Percentiles rank a stretch among this genome's conserved stretches.
These are phyloP conservation scores for Amblyopsis rosae DNA, from an alignment of 2,113 vertebrate species.

Conservation along the genomic window DNA sequence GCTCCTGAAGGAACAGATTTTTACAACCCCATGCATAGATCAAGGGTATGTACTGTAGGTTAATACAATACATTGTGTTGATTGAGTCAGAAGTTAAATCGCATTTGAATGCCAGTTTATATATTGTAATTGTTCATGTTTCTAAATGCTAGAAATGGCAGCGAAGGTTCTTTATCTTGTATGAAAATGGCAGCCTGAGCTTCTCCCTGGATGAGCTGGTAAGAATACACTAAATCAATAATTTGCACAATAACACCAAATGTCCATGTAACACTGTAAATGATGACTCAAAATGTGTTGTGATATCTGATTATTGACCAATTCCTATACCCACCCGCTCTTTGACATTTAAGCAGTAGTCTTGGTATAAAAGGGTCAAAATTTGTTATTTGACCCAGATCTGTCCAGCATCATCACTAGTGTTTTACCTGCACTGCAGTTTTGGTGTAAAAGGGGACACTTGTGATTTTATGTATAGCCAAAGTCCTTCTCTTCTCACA, in stretches of 20 bases:
- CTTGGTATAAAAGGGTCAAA: no score
- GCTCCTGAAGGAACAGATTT: slow-evolving; percentile 76
- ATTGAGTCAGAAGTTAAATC: background rate
- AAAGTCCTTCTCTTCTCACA: no score
- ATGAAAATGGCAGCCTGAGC: slow-evolving; percentile 70
- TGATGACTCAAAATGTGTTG: no score
- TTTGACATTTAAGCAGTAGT: background rate
- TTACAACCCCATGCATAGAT: slow-evolving; percentile 69
- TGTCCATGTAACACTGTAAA: no score
- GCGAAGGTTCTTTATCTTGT: slow-evolving; percentile 75
- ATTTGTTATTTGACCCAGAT: no score
- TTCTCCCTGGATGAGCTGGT: slow-evolving; percentile 75
- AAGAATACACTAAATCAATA: slow-evolving; percentile 16
- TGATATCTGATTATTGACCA: no score
- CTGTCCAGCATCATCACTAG: no score
- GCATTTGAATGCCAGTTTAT: background rate
- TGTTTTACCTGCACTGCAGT: no score
- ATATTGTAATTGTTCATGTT: background rate
- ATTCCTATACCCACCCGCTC: background rate
- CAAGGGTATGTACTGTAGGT: slow-evolving; percentile 55
- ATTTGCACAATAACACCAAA: no score
- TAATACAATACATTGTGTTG: background rate
- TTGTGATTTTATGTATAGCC: no score
- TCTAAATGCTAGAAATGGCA: slow-evolving; percentile 70
- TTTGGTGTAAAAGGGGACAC: no score